A percentile compares a stretch with the other conserved stretches of the same genome.
phyloP scores from a whole-genome alignment of 30 jellyfish, hydroid and myxozoan genomes.

The Turritopsis dohrnii region DNA sequence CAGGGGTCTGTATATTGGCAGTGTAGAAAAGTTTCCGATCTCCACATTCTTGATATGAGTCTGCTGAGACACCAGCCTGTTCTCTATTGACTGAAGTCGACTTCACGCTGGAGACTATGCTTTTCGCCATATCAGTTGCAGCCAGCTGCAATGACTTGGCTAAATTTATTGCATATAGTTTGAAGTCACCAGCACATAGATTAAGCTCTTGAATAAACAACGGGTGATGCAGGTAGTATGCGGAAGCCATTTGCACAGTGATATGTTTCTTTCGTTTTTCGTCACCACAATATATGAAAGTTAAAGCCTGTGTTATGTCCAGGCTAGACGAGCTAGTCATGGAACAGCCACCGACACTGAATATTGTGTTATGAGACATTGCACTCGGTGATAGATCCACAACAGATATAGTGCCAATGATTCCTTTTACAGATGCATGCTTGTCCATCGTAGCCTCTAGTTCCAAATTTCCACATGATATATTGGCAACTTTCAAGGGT shows the following conservation, averaged over 20 bases:
- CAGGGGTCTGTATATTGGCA: slow-evolving; percentile 73
- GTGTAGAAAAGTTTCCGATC: not conserved
- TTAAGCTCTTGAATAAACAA: slow-evolving; percentile 63
- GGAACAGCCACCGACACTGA: slow-evolving; percentile 10
- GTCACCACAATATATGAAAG: slow-evolving; percentile 29
- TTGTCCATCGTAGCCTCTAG: slow-evolving; percentile 53
- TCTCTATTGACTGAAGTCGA: not conserved
- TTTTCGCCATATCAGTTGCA: slow-evolving; percentile 95
- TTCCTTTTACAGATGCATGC: slow-evolving; percentile 48
- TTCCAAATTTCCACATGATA: slow-evolving; percentile 66
- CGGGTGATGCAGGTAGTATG: slow-evolving; percentile 67
- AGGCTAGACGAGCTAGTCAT: slow-evolving; percentile 27
- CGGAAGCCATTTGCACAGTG: slow-evolving; percentile 78
- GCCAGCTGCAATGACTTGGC: slow-evolving; percentile 86
- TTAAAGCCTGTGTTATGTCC: slow-evolving; percentile 46
- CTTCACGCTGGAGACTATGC: slow-evolving; percentile 44
- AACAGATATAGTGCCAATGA: slow-evolving; percentile 65
- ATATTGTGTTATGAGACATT: slow-evolving; percentile 46
- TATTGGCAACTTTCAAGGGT: slow-evolving; percentile 80
- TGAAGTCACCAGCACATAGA: slow-evolving; percentile 89
- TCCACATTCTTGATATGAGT: too few relatives aligned
- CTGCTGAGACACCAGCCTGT: not conserved
- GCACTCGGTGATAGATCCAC: slow-evolving; percentile 58
- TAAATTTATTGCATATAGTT: slow-evolving; percentile 62
- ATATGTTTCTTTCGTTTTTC: slow-evolving; percentile 8